Evolutionary conservation across 2,888 invertebrate species (phyloP).

Genomic region (Ganaspis brasiliensis): DNA sequence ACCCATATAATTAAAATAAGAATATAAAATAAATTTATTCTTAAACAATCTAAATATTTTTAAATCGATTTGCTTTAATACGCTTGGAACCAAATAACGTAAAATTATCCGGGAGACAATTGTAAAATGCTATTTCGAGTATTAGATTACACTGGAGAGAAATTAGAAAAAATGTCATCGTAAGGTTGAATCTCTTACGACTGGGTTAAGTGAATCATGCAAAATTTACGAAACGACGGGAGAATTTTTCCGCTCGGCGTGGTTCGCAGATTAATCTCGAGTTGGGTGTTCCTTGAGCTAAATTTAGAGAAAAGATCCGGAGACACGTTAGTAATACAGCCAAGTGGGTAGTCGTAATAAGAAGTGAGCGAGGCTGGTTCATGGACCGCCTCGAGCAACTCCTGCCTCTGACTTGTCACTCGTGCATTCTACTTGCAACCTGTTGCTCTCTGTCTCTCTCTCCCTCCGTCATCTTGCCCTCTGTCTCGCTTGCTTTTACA

Average conservation of each 20-base stretch:
- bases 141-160: neutral
- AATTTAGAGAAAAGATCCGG: conserved; percentile 44
- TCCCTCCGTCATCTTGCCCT: conserved; percentile 59
- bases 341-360: conserved; percentile 41
- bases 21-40: too few relatives aligned
- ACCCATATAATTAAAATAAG: too few relatives aligned
- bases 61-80: too few relatives aligned
- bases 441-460: conserved; percentile 77
- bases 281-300: conserved; percentile 41
- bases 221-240: conserved; percentile 24
- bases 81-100: too few relatives aligned
- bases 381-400: conserved; percentile 55
- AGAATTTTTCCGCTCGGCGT: conserved; percentile 32
- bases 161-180: neutral
- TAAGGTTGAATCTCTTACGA: neutral
- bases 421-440: conserved; percentile 78
- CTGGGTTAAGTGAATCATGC: neutral
- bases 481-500: conserved; percentile 52
- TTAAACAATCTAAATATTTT: too few relatives aligned
- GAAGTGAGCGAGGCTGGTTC: conserved; percentile 41
- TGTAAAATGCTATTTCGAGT: neutral
- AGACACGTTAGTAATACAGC: conserved; percentile 37
- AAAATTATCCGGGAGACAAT: too few relatives aligned
- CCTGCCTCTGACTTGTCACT: conserved; percentile 72
- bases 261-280: conserved; percentile 32